phyloP scores from a whole-genome alignment of 2,797 vertebrate species.

The Lepilemur septentrionalis region DNA sequence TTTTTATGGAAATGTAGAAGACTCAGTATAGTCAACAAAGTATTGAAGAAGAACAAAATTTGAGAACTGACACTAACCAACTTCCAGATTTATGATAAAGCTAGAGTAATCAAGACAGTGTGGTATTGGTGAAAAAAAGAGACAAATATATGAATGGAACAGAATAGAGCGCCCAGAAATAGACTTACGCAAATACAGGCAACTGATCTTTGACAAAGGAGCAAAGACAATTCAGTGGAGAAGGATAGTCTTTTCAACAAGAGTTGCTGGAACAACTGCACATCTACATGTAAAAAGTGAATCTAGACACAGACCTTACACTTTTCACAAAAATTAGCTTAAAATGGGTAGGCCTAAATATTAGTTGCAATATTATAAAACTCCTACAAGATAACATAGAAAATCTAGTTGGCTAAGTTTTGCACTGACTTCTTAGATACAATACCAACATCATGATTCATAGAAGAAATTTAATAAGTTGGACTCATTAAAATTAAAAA shows the following conservation, averaged over 20 bases:
- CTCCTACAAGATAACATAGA: not conserved
- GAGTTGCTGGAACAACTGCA: not conserved
- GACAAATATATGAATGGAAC: not conserved
- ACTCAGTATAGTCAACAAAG: not conserved
- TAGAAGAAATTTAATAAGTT: not conserved
- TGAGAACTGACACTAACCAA: not conserved
- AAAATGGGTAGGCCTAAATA: not conserved
- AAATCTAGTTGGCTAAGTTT: not conserved
- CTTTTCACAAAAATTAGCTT: not conserved
- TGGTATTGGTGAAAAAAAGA: not conserved
- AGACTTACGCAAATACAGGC: not conserved
- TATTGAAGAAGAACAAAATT: not conserved
- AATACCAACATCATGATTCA: not conserved
- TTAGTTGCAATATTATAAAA: not conserved
- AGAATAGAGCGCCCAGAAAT: not conserved
- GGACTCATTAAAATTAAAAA: not conserved
- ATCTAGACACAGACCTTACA: not conserved
- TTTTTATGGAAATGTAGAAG: not conserved
- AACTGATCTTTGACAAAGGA: not conserved
- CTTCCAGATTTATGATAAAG: not conserved
- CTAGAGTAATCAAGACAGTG: not conserved
- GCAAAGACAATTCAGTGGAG: not conserved
- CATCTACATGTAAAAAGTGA: not conserved
- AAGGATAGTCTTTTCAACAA: not conserved
- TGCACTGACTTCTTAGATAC: not conserved